A percentile compares a stretch with the other conserved stretches of the same genome.
These are phyloP conservation scores for Echinarachnius parma DNA, from an alignment of 53 echinoderm and acorn worm genomes.

Conservation along the genomic window DNA sequence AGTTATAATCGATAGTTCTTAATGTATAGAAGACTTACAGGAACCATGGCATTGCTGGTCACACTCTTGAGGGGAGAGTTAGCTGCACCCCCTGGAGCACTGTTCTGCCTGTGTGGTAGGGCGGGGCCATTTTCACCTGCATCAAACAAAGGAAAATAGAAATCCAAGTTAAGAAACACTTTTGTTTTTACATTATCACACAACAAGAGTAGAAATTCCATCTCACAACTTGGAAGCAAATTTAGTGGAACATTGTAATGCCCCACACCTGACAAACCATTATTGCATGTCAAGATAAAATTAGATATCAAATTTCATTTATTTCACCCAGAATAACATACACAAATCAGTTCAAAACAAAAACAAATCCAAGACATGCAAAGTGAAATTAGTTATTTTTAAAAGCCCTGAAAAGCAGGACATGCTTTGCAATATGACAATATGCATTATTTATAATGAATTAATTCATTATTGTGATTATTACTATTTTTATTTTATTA, in stretches of 20 bases:
- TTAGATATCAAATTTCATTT: not conserved
- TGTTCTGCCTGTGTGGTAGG: conserved; percentile 31
- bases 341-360: not conserved
- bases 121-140: conserved; percentile 31
- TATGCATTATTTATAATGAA: too few species aligned
- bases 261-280: not conserved
- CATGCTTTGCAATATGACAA: not conserved
- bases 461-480: too few species aligned
- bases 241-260: too few species aligned
- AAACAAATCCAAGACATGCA: not conserved
- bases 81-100: conserved; percentile 28
- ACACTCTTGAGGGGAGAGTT: conserved; percentile 35
- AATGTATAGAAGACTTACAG: conserved; percentile 1
- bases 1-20: not conserved
- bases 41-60: conserved; percentile 24
- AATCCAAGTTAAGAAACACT: not conserved
- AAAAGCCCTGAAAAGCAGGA: not conserved
- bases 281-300: not conserved
- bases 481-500: too few species aligned
- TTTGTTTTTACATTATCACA: not conserved
- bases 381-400: not conserved
- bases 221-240: too few species aligned
- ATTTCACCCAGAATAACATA: not conserved
- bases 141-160: not conserved
- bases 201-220: too few species aligned